Evolutionary conservation across 2,797 vertebrate species (phyloP).

Genomic region (Rhinichthys osculus): DNA sequence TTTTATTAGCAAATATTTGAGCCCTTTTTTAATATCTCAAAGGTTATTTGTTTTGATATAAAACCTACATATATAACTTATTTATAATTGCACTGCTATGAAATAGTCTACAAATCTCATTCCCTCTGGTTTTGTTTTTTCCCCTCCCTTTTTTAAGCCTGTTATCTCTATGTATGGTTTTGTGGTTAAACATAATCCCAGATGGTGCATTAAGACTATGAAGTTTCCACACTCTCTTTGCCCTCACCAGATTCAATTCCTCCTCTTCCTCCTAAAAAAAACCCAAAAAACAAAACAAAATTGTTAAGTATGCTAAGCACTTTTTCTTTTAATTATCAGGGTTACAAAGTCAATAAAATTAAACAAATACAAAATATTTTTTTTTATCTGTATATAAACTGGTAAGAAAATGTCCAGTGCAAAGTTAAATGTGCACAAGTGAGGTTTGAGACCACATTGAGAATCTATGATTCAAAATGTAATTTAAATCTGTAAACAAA

Average conservation of each 20-base stretch:
- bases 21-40: constrained; percentile 4
- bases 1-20: neutral
- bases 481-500: neutral
- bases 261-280: neutral
- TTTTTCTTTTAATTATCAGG: neutral
- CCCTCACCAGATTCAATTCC: constrained; percentile 16
- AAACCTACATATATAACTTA: constrained; percentile 9
- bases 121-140: constrained; percentile 32
- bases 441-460: neutral
- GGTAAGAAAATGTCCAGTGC: neutral
- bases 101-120: constrained; percentile 43
- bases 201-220: constrained; percentile 26
- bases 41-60: neutral
- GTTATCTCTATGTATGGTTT: constrained; percentile 32
- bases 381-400: neutral
- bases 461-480: neutral
- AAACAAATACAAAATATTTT: neutral
- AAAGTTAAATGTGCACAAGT: neutral
- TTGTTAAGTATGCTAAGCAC: neutral
- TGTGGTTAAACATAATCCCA: constrained; percentile 20
- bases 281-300: neutral
- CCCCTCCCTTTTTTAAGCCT: constrained; percentile 8
- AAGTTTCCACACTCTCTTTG: neutral
- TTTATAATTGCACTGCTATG: constrained; percentile 39
- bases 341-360: neutral